Evolutionary conservation across 30 jellyfish, hydroid and myxozoan genomes (phyloP).

Genomic region (Turritopsis dohrnii): DNA sequence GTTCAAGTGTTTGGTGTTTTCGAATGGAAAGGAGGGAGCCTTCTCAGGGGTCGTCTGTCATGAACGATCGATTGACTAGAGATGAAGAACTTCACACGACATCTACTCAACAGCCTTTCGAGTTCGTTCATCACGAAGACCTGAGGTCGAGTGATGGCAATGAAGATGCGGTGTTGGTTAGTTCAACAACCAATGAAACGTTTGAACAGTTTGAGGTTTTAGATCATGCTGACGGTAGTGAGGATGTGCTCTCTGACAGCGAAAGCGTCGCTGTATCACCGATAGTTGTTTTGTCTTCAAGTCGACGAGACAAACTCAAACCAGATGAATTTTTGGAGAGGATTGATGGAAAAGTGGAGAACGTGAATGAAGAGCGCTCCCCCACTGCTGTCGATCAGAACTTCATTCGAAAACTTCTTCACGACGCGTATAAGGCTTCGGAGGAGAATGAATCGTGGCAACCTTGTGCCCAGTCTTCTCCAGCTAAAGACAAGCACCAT

Average conservation of each 20-base stretch:
- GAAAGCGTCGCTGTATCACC: not conserved
- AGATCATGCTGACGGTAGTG: not conserved
- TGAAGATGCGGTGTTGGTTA: not conserved
- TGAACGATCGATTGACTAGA: not conserved
- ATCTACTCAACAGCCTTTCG: not conserved
- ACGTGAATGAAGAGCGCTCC: not conserved
- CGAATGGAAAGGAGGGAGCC: not conserved
- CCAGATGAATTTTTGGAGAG: not conserved
- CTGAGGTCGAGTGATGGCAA: not conserved
- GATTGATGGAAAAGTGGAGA: not conserved
- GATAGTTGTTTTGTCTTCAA: not conserved
- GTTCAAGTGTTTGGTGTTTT: not conserved
- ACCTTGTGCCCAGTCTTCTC: conserved; percentile 40
- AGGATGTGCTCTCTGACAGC: no score
- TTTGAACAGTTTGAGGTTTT: not conserved
- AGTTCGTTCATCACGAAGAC: not conserved
- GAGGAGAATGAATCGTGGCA: conserved; percentile 35
- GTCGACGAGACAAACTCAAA: not conserved
- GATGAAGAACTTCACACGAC: not conserved
- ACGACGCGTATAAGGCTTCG: conserved; percentile 22
- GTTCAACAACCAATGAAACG: not conserved
- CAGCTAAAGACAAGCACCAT: conserved; percentile 16
- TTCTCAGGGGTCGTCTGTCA: no score
- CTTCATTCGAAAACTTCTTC: conserved; percentile 23
- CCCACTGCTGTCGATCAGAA: conserved; percentile 11